Evolutionary conservation across 2,797 vertebrate species (phyloP).

Genomic region (Sternarchorhynchus goeldii): DNA sequence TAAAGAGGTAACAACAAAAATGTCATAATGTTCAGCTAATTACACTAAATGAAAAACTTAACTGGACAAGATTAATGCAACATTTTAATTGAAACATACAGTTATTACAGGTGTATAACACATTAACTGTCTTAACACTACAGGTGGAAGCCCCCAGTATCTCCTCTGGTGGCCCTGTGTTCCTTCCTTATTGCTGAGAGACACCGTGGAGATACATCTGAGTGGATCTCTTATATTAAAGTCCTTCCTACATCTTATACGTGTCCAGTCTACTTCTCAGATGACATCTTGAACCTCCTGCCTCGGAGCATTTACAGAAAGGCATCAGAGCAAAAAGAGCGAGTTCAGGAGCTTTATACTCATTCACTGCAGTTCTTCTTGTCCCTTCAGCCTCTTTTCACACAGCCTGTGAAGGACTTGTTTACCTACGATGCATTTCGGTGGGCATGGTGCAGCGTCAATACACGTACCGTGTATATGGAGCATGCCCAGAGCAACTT

Average conservation of each 20-base stretch:
- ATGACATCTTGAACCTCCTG: slow-evolving; percentile 72
- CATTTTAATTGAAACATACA: too few species aligned
- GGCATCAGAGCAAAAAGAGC: slow-evolving; percentile 77
- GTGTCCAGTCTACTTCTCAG: slow-evolving; percentile 81
- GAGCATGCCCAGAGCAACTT: slow-evolving; percentile 66
- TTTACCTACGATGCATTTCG: slow-evolving; percentile 81
- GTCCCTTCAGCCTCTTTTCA: slow-evolving; percentile 86
- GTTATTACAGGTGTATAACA: too few species aligned
- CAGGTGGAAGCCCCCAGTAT: slow-evolving; percentile 85
- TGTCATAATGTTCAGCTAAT: not conserved
- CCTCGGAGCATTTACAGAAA: slow-evolving; percentile 70
- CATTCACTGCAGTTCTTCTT: slow-evolving; percentile 78
- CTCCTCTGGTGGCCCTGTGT: slow-evolving; percentile 85
- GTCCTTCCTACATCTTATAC: slow-evolving; percentile 83
- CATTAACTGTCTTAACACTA: not conserved
- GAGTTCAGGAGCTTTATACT: slow-evolving; percentile 71
- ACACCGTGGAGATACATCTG: slow-evolving; percentile 74
- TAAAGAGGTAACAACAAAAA: slow-evolving; percentile 77
- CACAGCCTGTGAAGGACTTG: slow-evolving; percentile 67
- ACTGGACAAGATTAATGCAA: too few species aligned
- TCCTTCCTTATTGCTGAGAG: slow-evolving; percentile 87
- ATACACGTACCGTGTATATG: slow-evolving; percentile 93
- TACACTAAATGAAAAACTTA: not conserved
- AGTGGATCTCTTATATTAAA: slow-evolving; percentile 88
- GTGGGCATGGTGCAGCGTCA: slow-evolving; percentile 96